A percentile compares a stretch with the other conserved stretches of the same genome.
Conservation (phyloP, 2,888 invertebrate genomes). For the Silvanus unidentatus region DNA sequence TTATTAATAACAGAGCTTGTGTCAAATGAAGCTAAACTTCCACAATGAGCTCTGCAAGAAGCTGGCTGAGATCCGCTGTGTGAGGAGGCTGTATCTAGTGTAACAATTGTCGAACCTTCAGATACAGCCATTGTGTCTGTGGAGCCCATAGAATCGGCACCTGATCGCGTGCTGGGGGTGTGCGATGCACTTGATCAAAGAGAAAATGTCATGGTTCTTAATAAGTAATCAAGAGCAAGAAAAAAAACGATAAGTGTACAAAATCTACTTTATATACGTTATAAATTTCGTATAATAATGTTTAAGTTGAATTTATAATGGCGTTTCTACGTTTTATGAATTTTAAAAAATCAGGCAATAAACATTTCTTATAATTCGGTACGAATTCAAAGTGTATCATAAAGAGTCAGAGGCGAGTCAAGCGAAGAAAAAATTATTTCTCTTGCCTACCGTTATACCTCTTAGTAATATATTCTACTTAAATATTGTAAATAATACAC, state of each 20-base stretch:
- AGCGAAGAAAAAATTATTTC: constrained; percentile 10
- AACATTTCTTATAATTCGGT: constrained; percentile 12
- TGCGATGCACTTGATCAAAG: constrained; percentile 41
- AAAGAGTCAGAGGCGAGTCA: constrained; percentile 15
- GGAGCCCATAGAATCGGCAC: constrained; percentile 48
- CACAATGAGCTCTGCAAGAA: constrained; percentile 51
- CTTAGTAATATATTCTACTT: constrained; percentile 7
- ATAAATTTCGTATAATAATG: constrained; percentile 12
- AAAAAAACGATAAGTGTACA: no score
- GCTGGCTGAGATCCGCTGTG: constrained; percentile 48
- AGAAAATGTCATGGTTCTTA: no score
- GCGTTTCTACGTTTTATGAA: constrained; percentile 17
- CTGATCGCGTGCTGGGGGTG: constrained; percentile 41
- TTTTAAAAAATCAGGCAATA: constrained; percentile 16
- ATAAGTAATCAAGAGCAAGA: no score
- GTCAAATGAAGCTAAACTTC: constrained; percentile 52
- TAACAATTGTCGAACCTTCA: constrained; percentile 51
- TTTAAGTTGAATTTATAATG: constrained; percentile 15
- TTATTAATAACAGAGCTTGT: constrained; percentile 46
- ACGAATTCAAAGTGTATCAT: constrained; percentile 15
- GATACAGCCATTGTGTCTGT: constrained; percentile 53
- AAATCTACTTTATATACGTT: constrained; percentile 13
- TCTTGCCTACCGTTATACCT: constrained; percentile 12
- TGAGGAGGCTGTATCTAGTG: constrained; percentile 51
- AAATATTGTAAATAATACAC: constrained; percentile 12